Evolutionary conservation across 1,140 invertebrate species (phyloP), one percentile per base, ranked within the genome.

Genomic region (Oedothorax gibbosus): DNA sequence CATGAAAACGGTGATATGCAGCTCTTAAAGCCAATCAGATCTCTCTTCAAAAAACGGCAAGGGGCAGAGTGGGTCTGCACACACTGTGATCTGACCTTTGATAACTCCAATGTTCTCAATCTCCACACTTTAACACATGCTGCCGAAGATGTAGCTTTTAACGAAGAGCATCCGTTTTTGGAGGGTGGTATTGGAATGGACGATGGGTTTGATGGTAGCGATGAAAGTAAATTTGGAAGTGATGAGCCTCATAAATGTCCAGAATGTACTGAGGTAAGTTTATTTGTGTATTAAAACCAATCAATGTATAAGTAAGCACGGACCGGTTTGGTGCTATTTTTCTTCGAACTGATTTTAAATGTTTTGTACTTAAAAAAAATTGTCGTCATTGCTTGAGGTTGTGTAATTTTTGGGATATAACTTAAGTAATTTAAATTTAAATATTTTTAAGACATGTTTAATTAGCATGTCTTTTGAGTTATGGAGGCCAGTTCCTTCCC

Each of bases 81-180:
- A 5, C 90, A 91, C 77, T 93, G 93, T 88, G 89, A 91, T 80
- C 88, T 93, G 66, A 90, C 90, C 14, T 94, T 94, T 88, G 90
- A 90, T 79, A 92, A 92, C 87, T 87, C 91, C 5, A 90, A 89
- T 15, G 86, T 93, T 6, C 89, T 93, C 0, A 92, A 92, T 87
- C 87, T 93, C 12, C 93, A 93, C 86, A 91, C 90, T 7, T 87
- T 92, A 4, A 88, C 90, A 11, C 93, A 94, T 88, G 90, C 90
- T 20, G 90, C 90, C 7, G 91, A 92, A 80, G 88, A 90, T 86
- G 84, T 77, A 56, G 87, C 71, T 68, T 88, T 57, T 86, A 89
- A 54, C 65, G 85, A 81, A 57, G 81, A 68, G 50, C 69, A 85
- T 8, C 85, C 69, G 65, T 84, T 86, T 35, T 76, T 90, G 10